Percentiles rank a stretch among this genome's conserved stretches.
phyloP scores from a whole-genome alignment of 2,888 invertebrate genomes.

The Aphidoletes aphidimyza region DNA sequence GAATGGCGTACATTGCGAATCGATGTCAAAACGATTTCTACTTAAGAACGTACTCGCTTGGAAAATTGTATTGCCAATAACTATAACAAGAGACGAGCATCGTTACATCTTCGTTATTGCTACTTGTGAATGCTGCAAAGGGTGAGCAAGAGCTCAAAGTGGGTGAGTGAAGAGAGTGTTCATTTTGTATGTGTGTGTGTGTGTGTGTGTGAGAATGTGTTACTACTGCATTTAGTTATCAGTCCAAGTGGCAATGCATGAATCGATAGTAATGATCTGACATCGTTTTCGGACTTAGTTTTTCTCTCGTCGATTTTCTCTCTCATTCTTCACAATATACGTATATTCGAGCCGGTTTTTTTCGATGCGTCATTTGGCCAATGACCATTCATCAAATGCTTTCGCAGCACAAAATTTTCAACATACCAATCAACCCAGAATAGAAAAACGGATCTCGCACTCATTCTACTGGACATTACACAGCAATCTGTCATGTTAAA shows the following conservation, averaged over 20 bases:
- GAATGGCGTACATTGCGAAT: not conserved
- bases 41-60: conserved; percentile 27
- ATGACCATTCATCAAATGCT: conserved; percentile 42
- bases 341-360: not conserved
- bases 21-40: conserved; percentile 4
- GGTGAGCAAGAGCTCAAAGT: not conserved
- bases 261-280: conserved; percentile 1
- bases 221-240: conserved; percentile 22
- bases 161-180: not conserved
- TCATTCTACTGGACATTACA: not conserved
- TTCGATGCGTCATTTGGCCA: not conserved
- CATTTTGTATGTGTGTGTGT: not conserved
- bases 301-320: not conserved
- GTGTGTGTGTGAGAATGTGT: not conserved
- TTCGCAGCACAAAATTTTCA: not conserved
- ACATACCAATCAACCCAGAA: not conserved
- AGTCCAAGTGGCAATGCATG: not conserved
- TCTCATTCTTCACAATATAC: too few relatives aligned
- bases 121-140: not conserved
- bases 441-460: not conserved
- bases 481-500: conserved; percentile 39
- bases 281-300: not conserved
- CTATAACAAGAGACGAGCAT: conserved; percentile 16
- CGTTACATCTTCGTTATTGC: conserved; percentile 36
- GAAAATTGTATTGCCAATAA: conserved; percentile 51